phyloP scores from a whole-genome alignment of 2,113 vertebrate species.

The Thermophis baileyi region DNA sequence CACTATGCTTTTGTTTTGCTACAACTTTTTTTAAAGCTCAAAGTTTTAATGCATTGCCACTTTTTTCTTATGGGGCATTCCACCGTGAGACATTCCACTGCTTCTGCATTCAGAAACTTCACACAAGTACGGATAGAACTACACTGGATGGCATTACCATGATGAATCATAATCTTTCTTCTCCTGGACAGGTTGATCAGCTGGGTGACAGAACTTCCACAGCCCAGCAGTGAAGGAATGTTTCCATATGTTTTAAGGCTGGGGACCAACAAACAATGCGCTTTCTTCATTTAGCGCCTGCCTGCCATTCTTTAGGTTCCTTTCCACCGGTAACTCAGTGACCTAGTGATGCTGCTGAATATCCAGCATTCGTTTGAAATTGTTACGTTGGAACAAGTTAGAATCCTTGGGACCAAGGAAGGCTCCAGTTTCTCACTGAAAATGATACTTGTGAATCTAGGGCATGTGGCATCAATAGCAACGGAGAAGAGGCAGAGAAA shows the following conservation, averaged over 20 bases:
- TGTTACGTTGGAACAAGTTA: not conserved
- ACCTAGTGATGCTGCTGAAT: not conserved
- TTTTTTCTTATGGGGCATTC: not conserved
- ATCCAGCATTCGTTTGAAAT: slow-evolving; percentile 1
- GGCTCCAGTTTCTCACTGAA: not conserved
- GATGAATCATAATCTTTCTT: not conserved
- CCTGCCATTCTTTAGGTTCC: not conserved
- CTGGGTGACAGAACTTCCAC: not conserved
- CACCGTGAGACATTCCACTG: not conserved
- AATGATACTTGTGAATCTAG: slow-evolving; percentile 5
- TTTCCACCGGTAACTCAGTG: not conserved
- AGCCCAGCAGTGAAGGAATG: not conserved
- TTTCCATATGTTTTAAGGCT: not conserved
- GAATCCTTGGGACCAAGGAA: rapidly evolving
- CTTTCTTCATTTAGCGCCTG: not conserved
- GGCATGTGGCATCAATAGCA: not conserved
- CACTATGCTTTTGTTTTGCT: not conserved
- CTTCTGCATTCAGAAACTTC: not conserved
- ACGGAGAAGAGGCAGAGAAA: not conserved
- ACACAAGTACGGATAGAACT: not conserved
- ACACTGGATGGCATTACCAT: not conserved
- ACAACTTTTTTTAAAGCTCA: not conserved
- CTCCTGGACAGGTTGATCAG: rapidly evolving
- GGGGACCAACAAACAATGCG: not conserved
- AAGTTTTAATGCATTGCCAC: not conserved